Evolutionary conservation across 2,888 invertebrate genomes (phyloP).

Genomic region (Campoplex nolae): DNA sequence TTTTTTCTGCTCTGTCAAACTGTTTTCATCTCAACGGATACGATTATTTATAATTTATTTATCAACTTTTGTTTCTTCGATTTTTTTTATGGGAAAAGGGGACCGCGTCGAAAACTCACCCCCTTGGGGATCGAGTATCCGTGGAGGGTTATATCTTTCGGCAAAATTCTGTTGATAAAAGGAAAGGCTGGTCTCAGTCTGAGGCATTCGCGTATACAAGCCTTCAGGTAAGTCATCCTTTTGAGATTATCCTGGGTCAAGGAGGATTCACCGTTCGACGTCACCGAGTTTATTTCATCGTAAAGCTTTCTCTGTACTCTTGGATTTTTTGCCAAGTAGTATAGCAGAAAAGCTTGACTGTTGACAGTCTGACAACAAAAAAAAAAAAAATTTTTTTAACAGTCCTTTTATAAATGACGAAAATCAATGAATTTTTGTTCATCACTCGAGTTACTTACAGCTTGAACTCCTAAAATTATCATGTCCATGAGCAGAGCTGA

Average conservation of each 20-base stretch:
- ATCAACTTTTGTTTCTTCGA: no score
- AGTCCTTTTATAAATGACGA: neutral
- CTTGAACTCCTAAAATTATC: constrained; percentile 88
- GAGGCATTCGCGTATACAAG: constrained; percentile 88
- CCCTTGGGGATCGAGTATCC: constrained; percentile 86
- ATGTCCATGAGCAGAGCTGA: constrained; percentile 88
- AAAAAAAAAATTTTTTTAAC: neutral
- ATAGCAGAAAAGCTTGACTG: constrained; percentile 88
- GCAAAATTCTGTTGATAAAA: constrained; percentile 87
- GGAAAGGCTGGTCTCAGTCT: constrained; percentile 89
- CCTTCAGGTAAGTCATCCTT: constrained; percentile 86
- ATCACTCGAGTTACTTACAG: constrained; percentile 82
- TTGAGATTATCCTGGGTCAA: constrained; percentile 77
- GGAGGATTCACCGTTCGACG: constrained; percentile 80
- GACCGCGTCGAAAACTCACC: constrained; percentile 71
- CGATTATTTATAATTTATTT: no score
- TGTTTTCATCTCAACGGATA: no score
- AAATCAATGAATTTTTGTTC: neutral
- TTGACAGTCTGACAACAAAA: constrained; percentile 85
- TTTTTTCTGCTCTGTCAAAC: no score
- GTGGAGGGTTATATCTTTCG: constrained; percentile 87
- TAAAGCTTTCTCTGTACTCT: constrained; percentile 87
- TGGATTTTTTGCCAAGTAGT: constrained; percentile 89
- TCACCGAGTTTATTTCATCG: constrained; percentile 86
- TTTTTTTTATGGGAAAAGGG: neutral